Base-by-base conservation (phyloP, 1,140 invertebrate genomes). In the Heliconius himera region DNA sequence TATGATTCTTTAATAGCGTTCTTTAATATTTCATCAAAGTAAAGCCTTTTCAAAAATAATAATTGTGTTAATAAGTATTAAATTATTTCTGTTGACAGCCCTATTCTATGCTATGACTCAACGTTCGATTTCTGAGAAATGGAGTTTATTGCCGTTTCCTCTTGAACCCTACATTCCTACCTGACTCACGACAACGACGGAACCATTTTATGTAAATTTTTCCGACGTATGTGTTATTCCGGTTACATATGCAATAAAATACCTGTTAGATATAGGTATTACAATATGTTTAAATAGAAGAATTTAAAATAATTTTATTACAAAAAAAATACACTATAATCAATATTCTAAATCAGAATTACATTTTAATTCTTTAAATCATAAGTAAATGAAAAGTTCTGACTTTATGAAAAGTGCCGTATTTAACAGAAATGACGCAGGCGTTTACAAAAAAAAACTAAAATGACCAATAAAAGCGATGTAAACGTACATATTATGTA, bases 111-210 rank as follows among this genome's bases (percentile, higher is more conserved):
- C 33, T 60, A 49, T 89, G 88, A 90, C 11, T 92, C 89, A 92
- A 78, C 75, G 75, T 51, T 77, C 56, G 73, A 77, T 84, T 92
- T 92, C 91, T 87, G 49, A 88, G 90, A 91, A 91, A 89, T 81
- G 71, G 80, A 82, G 81, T 88, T 88, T 87, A 89, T 87, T 82
- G 82, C 82, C 78, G 83, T 87, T 89, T 90, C 88, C 89, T 90
- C 83, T 82, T 80, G 83, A 84, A 86, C 83, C 83, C 87, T 81
- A 81, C 78, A 84, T 85, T 73, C 72, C 75, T 84, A 56, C 54
- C 81, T 87, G 86, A 88, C 78, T 88, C 84, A 87, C 77, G 76
- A 78, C 71, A 80, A 70, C 80, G 82, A 79, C 80, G 75, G 74
- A 82, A 85, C 79, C 80, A 80, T 74, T 85, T 87, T 82, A 83